Percentiles rank a stretch among this genome's conserved stretches.
These are phyloP conservation scores for Trachurus trachurus DNA, from an alignment of 2,797 vertebrate genomes.

Conservation along the genomic window DNA sequence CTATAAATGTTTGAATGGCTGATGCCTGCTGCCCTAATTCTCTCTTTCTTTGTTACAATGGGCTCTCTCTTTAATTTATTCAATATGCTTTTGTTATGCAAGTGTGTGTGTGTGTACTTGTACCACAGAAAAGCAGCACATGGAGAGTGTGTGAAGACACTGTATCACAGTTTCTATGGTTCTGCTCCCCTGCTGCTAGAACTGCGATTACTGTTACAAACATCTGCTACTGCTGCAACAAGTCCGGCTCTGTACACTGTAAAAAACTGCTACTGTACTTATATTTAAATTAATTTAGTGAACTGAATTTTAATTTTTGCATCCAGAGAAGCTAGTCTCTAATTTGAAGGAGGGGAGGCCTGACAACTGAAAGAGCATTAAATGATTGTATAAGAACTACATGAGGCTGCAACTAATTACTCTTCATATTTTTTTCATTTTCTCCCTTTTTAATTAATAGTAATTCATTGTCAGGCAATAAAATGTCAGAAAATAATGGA, in stretches of 20 bases:
- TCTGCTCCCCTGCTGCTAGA: background rate
- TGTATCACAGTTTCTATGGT: background rate
- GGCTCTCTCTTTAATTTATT: conserved; percentile 23
- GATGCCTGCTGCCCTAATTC: conserved; percentile 13
- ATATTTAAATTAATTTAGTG: no score
- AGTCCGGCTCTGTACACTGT: background rate
- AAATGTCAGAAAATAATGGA: background rate
- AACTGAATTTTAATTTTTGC: no score
- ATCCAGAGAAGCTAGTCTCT: background rate
- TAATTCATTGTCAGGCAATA: background rate
- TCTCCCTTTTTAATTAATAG: background rate
- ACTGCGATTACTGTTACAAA: no score
- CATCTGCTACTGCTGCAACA: background rate
- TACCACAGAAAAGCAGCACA: conserved; percentile 1
- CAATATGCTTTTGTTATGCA: background rate
- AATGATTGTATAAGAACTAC: background rate
- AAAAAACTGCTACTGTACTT: background rate
- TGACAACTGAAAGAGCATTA: background rate
- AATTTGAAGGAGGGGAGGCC: background rate
- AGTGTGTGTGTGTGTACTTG: background rate
- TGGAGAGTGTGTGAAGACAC: background rate
- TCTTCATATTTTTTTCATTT: background rate
- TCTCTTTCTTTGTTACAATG: background rate
- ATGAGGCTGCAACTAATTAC: background rate
- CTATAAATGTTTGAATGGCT: conserved; percentile 43